Evolutionary conservation across 30 jellyfish, hydroid and myxozoan species (phyloP), one percentile per base, ranked within the genome.

Genomic region (Chironex yamaguchii): DNA sequence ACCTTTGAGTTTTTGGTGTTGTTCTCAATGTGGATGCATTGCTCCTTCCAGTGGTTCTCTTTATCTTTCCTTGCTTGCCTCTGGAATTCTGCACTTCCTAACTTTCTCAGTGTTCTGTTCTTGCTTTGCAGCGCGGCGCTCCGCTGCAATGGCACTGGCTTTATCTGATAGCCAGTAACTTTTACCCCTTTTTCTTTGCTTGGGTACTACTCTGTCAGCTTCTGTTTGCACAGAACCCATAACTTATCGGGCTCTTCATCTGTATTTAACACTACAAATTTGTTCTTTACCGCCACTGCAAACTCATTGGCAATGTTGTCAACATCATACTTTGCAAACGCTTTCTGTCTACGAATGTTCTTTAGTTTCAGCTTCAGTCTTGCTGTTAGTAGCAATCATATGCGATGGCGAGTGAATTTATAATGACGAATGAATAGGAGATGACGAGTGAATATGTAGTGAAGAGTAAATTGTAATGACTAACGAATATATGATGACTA

Each of bases 161-260:
- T 68, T 0, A 31, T 68, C 31, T 68, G 82, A 68, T 26, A 68
- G 75, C 82, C 82, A 68, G 25, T 68, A 31, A 14, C 67, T 66
- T 68, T 34, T 68, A 21, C 3, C 82, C 67, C 82, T 68, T 68
- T 68, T 6, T 2, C 25, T 31, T 32, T 31, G 33, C n/a, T n/a
- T n/a, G n/a, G n/a, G n/a, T n/a, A n/a, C n/a, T n/a, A n/a, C 67
- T 68, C 36, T 68, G 36, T 68, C 36, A 12, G 82, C 75, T 22
- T 63, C 74, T 22, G 33, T 66, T 29, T 68, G 32, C 33, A 68
- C 74, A n/a, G n/a, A n/a, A 29, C 79, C 82, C 74, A 68, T 68
- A 68, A 28, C 75, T 68, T 66, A 23, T 29, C 82, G 33, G 82
- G 82, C 36, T 33, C 36, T 35, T 68, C 68, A 28, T 35, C 67